These are phyloP conservation scores for Okamejei kenojei DNA, from an alignment of 2,797 vertebrate species.

Conservation along the genomic window DNA sequence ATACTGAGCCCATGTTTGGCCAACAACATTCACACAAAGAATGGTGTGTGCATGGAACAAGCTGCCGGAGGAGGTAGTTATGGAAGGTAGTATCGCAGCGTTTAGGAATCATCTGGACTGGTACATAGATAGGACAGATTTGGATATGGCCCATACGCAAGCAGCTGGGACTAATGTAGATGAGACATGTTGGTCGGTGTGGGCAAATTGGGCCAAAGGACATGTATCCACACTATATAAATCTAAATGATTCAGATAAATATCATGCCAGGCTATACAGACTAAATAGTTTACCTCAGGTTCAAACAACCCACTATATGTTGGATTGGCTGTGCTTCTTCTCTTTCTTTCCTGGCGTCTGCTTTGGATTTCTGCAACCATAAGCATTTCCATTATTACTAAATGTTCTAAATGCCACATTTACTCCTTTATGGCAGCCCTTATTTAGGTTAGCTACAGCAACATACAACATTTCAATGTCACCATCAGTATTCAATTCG, in stretches of 20 bases:
- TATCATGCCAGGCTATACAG: not conserved
- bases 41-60: no score
- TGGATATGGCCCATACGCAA: no score
- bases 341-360: conserved; percentile 93
- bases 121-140: no score
- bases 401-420: conserved; percentile 37
- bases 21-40: not conserved
- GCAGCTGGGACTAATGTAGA: no score
- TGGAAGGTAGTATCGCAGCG: no score
- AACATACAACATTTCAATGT: not conserved
- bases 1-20: not conserved
- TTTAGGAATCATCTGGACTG: no score
- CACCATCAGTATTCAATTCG: not conserved
- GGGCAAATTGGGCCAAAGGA: no score
- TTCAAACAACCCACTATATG: conserved; percentile 88
- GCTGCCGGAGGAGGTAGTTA: no score
- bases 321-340: conserved; percentile 89
- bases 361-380: conserved; percentile 80
- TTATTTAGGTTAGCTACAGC: not conserved
- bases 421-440: conserved; percentile 8
- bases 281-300: conserved; percentile 70
- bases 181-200: no score
- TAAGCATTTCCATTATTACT: not conserved
- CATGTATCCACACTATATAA: no score
- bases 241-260: no score